Conservation (phyloP, 1,140 invertebrate genomes). For the Lamellibrachia luymesi region DNA sequence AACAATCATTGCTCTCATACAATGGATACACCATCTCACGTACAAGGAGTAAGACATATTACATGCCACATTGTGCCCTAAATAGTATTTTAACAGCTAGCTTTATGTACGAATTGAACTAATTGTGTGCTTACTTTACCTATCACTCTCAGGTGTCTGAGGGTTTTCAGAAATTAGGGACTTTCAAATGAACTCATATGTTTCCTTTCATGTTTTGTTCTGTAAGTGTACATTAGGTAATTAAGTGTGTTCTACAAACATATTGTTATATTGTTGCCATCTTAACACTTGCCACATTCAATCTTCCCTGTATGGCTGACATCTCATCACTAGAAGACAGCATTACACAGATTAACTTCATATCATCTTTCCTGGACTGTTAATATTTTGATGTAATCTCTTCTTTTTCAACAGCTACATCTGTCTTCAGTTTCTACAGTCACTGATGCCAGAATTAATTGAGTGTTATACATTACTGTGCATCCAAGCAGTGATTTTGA, state of each 20-base stretch:
- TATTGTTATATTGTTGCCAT: not conserved
- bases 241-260: not conserved
- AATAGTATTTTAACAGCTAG: not conserved
- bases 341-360: not conserved
- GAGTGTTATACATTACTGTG: no score
- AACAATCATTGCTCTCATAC: slow-evolving; percentile 50
- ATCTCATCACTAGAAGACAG: not conserved
- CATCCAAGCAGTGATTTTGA: no score
- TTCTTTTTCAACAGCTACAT: no score
- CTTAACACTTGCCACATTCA: not conserved
- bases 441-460: no score
- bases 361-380: not conserved
- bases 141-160: not conserved
- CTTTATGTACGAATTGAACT: not conserved
- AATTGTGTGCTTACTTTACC: not conserved
- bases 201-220: not conserved
- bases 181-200: not conserved
- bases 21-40: slow-evolving; percentile 51
- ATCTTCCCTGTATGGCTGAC: not conserved
- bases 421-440: no score
- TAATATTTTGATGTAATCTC: not conserved
- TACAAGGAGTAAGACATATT: not conserved
- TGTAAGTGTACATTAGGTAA: not conserved
- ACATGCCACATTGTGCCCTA: not conserved
- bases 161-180: not conserved